phyloP scores from a whole-genome alignment of 2,113 vertebrate species.

The Anarrhichthys ocellatus region DNA sequence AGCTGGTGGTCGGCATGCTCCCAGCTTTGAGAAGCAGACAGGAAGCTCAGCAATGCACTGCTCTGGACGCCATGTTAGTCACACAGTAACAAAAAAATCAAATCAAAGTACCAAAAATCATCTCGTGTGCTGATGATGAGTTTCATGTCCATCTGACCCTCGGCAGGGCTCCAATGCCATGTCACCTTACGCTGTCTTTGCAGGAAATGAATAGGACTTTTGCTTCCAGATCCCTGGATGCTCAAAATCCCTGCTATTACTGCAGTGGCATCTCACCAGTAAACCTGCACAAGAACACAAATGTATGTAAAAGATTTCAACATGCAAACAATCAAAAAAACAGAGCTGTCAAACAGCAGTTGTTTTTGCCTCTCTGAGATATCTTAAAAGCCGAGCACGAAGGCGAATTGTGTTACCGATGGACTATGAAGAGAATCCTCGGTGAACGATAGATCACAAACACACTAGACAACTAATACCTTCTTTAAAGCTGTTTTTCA shows the following conservation, averaged over 20 bases:
- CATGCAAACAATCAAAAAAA: conserved; percentile 4
- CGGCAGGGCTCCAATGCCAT: background rate
- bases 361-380: background rate
- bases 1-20: too few relatives aligned
- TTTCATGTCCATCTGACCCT: background rate
- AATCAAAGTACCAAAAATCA: background rate
- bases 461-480: background rate
- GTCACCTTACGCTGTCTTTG: background rate
- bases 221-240: background rate
- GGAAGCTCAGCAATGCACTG: background rate
- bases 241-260: background rate
- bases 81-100: background rate
- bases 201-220: background rate
- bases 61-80: background rate
- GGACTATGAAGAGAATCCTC: conserved; percentile 3
- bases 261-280: background rate
- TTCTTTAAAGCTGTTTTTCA: conserved; percentile 38
- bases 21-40: background rate
- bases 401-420: conserved; percentile 12
- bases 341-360: background rate
- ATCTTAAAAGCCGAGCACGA: conserved; percentile 2
- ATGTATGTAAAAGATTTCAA: too few relatives aligned
- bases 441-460: conserved; percentile 30
- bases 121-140: background rate
- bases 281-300: background rate